Evolutionary conservation across 2,113 vertebrate species (phyloP).

Genomic region (Chaetodon auriga): DNA sequence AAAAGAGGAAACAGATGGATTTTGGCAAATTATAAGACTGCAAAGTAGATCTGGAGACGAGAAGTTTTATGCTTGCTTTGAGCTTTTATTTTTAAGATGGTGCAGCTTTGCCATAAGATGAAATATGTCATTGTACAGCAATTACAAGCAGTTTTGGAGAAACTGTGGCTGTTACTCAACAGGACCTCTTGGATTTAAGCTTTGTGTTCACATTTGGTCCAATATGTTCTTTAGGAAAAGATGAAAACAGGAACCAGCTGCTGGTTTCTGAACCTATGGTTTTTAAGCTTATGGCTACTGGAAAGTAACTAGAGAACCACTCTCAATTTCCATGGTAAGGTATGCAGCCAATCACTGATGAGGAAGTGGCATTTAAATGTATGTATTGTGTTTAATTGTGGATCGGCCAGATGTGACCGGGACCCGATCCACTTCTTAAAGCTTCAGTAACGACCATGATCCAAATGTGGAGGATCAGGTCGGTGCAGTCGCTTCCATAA

Average conservation of each 20-base stretch:
- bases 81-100: background rate
- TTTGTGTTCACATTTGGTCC: background rate
- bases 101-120: background rate
- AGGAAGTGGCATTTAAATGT: too few species aligned
- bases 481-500: too few species aligned
- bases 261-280: too few species aligned
- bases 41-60: background rate
- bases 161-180: background rate
- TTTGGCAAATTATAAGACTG: background rate
- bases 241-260: too few species aligned
- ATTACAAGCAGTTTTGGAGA: background rate
- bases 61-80: background rate
- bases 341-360: too few species aligned
- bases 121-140: background rate
- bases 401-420: too few species aligned
- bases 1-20: background rate
- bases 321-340: too few species aligned
- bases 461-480: too few species aligned
- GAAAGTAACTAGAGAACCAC: too few species aligned
- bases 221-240: background rate
- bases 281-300: background rate
- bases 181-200: background rate
- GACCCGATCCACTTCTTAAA: too few species aligned
- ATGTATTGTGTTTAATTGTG: too few species aligned
- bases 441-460: too few species aligned